These are phyloP conservation scores for Sebastes nivosus DNA, from an alignment of 2,797 vertebrate species.

Conservation along the genomic window DNA sequence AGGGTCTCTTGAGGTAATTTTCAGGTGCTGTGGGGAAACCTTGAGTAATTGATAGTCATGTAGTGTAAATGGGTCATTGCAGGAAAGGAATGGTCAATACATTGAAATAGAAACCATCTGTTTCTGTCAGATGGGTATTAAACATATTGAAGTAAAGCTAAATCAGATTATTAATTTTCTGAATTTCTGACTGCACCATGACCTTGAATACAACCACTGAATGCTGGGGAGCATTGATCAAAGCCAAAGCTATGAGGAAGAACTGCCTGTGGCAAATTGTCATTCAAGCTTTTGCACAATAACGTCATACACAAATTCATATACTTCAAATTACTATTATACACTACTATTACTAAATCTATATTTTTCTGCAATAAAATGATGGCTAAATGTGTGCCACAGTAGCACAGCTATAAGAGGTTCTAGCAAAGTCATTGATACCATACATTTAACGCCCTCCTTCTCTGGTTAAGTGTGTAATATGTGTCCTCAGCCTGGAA, in stretches of 20 bases:
- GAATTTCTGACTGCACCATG: conserved; percentile 8
- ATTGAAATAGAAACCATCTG: conserved; percentile 49
- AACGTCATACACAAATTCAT: background rate
- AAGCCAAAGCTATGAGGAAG: background rate
- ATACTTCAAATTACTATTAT: background rate
- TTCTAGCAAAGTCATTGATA: background rate
- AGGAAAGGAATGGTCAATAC: conserved; percentile 44
- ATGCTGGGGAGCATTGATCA: background rate
- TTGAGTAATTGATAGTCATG: conserved; percentile 16
- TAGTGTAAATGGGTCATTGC: conserved; percentile 39
- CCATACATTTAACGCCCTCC: background rate
- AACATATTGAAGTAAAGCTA: conserved; percentile 31
- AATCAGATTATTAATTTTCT: conserved; percentile 25
- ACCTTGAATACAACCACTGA: conserved; percentile 36
- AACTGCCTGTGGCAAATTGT: background rate
- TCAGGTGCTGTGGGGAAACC: background rate
- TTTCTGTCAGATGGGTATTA: conserved; percentile 45
- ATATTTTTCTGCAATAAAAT: background rate
- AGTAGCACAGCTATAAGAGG: background rate
- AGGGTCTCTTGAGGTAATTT: background rate
- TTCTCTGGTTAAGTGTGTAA: background rate
- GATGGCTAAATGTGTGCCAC: background rate
- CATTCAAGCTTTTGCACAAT: background rate
- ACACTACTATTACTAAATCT: background rate
- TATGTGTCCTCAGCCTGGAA: background rate